Percentiles rank a stretch among this genome's conserved stretches.
Conservation (phyloP, 2,797 vertebrate species). For the Mareca penelope region DNA sequence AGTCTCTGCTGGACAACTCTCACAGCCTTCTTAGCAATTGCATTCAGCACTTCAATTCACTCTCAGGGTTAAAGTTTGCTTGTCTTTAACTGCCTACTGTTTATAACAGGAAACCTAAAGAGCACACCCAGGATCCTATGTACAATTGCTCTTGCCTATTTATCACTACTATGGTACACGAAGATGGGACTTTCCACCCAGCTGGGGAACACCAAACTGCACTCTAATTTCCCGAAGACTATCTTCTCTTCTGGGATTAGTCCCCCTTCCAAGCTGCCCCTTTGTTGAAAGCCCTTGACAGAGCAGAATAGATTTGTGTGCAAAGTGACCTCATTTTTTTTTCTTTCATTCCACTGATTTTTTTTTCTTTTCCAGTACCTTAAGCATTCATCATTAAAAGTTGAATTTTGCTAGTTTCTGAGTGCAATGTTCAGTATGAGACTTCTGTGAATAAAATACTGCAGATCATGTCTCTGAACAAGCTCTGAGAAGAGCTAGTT, state of each 20-base stretch:
- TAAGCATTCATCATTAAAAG: background rate
- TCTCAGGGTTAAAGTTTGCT: background rate
- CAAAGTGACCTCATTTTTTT: background rate
- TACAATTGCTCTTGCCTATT: background rate
- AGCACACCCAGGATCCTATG: background rate
- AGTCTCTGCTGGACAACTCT: background rate
- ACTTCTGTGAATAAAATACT: background rate
- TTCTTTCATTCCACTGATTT: background rate
- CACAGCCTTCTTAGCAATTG: background rate
- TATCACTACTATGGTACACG: background rate
- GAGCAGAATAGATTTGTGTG: background rate
- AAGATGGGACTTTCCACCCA: background rate
- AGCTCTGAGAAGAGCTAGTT: background rate
- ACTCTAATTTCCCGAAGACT: background rate
- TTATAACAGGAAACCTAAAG: constrained; percentile 2
- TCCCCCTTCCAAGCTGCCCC: background rate
- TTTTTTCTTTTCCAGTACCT: background rate
- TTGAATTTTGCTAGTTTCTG: background rate
- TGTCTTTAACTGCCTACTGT: background rate
- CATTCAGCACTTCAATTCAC: background rate
- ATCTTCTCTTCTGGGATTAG: background rate
- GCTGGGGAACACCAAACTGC: background rate
- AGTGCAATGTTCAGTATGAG: background rate
- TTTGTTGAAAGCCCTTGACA: background rate
- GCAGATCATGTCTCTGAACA: background rate